phyloP scores from a whole-genome alignment of 2,888 invertebrate species.

The Drosophila quinaria region DNA sequence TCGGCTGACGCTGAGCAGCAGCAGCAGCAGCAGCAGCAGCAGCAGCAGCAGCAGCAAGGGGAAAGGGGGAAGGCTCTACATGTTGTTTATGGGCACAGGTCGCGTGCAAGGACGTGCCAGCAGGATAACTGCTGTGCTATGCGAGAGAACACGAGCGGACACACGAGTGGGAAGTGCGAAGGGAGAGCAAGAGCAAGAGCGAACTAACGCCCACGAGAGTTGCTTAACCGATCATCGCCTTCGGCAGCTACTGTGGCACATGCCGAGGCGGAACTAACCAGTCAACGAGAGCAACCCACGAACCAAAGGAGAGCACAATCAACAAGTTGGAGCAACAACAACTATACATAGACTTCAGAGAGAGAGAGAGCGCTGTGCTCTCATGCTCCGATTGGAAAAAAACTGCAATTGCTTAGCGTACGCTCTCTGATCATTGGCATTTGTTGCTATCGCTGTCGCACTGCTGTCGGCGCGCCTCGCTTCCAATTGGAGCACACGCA shows the following conservation, averaged over 20 bases:
- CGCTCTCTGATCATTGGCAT: constrained; percentile 9
- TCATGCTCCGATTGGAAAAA: constrained; percentile 83
- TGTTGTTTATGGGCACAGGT: constrained; percentile 59
- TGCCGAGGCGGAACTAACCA: constrained; percentile 78
- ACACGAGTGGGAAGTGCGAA: neutral
- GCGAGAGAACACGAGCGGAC: constrained; percentile 2
- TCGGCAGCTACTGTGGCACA: constrained; percentile 79
- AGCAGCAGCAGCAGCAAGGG: neutral
- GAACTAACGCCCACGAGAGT: constrained; percentile 67
- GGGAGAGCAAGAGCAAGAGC: constrained; percentile 16
- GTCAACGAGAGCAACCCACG: constrained; percentile 62
- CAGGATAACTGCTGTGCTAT: constrained; percentile 40
- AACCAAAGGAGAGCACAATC: constrained; percentile 17
- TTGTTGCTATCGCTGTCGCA: constrained; percentile 40
- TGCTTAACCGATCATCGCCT: constrained; percentile 65
- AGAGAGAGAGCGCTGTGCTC: neutral
- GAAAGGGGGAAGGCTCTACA: constrained; percentile 27
- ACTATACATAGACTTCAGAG: neutral
- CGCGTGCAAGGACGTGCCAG: constrained; percentile 68
- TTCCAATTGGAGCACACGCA: constrained; percentile 78
- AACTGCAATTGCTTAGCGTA: constrained; percentile 64
- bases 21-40: constrained; percentile 1
- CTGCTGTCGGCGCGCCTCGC: constrained; percentile 22
- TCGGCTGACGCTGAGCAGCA: constrained; percentile 52
- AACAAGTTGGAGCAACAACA: constrained; percentile 2